phyloP scores from a whole-genome alignment of 2,113 vertebrate species.

The Trematomus loennbergii region DNA sequence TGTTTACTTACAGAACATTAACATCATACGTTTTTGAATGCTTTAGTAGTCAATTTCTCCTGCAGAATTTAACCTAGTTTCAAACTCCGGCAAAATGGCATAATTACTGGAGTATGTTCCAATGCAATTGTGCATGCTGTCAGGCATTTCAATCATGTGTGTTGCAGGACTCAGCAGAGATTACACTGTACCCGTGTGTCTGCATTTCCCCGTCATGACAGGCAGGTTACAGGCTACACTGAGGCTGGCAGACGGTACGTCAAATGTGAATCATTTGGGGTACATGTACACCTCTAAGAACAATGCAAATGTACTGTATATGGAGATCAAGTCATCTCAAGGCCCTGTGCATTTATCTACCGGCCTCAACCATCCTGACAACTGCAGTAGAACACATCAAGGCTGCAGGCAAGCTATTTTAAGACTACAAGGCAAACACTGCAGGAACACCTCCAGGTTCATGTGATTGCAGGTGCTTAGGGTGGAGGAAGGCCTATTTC shows the following conservation, averaged over 20 bases:
- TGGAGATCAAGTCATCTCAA: not conserved
- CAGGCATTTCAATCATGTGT: slow-evolving; percentile 61
- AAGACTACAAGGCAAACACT: slow-evolving; percentile 36
- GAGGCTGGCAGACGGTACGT: not conserved
- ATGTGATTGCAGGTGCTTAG: slow-evolving; percentile 58
- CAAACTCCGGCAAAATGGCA: slow-evolving; percentile 54
- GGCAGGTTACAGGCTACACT: not conserved
- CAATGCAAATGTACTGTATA: not conserved
- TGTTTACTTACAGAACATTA: slow-evolving; percentile 1
- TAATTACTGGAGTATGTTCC: slow-evolving; percentile 74
- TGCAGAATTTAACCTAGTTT: slow-evolving; percentile 49
- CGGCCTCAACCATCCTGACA: slow-evolving; percentile 38
- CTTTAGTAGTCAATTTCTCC: slow-evolving; percentile 22
- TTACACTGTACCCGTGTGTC: slow-evolving; percentile 55
- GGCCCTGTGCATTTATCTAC: slow-evolving; percentile 29
- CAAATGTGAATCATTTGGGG: slow-evolving; percentile 1
- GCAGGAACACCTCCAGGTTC: slow-evolving; percentile 57
- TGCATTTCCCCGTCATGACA: slow-evolving; percentile 36
- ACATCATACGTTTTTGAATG: not conserved
- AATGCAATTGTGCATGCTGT: slow-evolving; percentile 73
- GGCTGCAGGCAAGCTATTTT: slow-evolving; percentile 61
- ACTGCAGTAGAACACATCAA: slow-evolving; percentile 45
- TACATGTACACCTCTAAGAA: slow-evolving; percentile 28
- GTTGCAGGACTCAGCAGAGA: slow-evolving; percentile 56
- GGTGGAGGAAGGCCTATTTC: slow-evolving; percentile 23